phyloP scores from a whole-genome alignment of 92 coral and sea anemone genomes.

The Meandrina meandrites region DNA sequence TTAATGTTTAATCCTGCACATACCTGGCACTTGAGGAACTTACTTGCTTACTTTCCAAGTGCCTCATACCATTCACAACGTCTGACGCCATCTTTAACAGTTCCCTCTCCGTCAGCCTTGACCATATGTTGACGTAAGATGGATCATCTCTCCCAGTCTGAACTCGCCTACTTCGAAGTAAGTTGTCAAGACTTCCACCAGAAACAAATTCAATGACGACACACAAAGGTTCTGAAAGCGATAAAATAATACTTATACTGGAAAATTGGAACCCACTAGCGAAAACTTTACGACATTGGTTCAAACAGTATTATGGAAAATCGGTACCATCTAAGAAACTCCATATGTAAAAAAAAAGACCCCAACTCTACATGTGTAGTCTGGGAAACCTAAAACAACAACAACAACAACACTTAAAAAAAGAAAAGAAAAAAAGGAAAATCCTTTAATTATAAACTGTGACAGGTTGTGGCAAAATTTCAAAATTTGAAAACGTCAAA shows the following conservation, averaged over 20 bases:
- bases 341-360: background rate
- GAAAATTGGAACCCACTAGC: background rate
- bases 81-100: slow-evolving; percentile 77
- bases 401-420: no score
- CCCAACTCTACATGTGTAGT: background rate
- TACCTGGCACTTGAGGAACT: background rate
- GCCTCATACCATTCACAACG: slow-evolving; percentile 78
- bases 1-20: no score
- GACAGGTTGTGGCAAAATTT: no score
- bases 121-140: slow-evolving; percentile 67
- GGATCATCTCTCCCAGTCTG: slow-evolving; percentile 10
- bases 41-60: slow-evolving; percentile 72
- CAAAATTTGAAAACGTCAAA: no score
- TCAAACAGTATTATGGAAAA: background rate
- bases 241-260: background rate
- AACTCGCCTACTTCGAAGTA: slow-evolving; percentile 62
- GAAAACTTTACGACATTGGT: background rate
- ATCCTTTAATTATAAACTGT: no score
- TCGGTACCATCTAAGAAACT: background rate
- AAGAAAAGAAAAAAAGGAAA: no score
- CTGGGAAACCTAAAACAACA: background rate
- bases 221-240: slow-evolving; percentile 64
- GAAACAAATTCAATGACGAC: slow-evolving; percentile 75
- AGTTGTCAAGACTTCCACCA: slow-evolving; percentile 75
- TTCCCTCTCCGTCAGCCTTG: slow-evolving; percentile 83